These are phyloP conservation scores for Avahi laniger DNA, from an alignment of 2,797 vertebrate species.

Conservation along the genomic window DNA sequence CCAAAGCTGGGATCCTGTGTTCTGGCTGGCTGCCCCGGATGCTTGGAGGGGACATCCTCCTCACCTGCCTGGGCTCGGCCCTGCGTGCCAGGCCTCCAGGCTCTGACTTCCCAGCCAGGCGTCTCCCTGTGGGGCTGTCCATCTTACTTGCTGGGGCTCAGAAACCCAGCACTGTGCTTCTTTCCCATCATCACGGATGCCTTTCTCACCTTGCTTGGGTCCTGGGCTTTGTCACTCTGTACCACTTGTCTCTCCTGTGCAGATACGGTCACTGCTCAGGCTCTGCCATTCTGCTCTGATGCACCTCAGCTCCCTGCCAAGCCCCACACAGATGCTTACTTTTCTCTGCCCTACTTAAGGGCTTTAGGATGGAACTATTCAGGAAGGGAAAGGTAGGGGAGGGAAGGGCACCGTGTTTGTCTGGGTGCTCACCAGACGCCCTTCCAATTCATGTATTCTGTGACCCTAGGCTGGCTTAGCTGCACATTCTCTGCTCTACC, in stretches of 20 bases:
- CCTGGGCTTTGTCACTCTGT: background rate
- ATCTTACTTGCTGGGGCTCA: background rate
- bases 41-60: background rate
- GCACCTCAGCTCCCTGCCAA: background rate
- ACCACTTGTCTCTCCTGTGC: accelerated
- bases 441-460: background rate
- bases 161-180: background rate
- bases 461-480: too few species aligned
- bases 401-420: background rate
- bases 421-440: background rate
- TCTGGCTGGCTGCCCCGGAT: background rate
- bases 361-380: background rate
- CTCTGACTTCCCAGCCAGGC: background rate
- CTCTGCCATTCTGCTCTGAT: background rate
- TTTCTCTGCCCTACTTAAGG: background rate
- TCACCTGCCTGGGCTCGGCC: background rate
- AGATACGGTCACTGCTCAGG: too few species aligned
- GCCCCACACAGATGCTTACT: accelerated
- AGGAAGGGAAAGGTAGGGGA: background rate
- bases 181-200: accelerated
- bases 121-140: background rate
- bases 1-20: accelerated
- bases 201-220: background rate
- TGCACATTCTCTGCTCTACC: background rate
- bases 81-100: background rate